phyloP scores from a whole-genome alignment of 2,797 vertebrate species.

The Pangasius mekongensis region DNA sequence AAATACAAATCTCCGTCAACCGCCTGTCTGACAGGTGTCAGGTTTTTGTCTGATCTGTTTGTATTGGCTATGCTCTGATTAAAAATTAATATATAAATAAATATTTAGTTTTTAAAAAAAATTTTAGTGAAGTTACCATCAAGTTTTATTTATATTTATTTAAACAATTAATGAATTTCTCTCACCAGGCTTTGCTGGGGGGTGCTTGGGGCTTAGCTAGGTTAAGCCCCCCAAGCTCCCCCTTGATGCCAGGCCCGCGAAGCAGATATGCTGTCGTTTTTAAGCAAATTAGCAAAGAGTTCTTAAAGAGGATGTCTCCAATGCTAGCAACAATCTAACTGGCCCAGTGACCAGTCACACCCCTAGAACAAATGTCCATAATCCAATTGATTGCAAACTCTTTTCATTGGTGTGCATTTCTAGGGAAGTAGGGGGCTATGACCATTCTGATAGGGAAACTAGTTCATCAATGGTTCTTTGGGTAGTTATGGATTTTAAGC shows the following conservation, averaged over 20 bases:
- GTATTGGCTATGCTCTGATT: too few species aligned
- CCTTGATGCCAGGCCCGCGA: background rate
- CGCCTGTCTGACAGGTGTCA: too few species aligned
- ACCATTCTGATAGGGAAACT: background rate
- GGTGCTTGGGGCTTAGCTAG: too few species aligned
- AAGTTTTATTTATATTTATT: too few species aligned
- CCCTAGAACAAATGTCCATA: background rate
- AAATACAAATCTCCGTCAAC: too few species aligned
- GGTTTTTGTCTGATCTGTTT: too few species aligned
- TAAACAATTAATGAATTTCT: too few species aligned
- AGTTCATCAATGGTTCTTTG: background rate
- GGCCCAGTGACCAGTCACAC: background rate
- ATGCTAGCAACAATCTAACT: background rate
- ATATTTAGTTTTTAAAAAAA: too few species aligned
- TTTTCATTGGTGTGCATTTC: background rate
- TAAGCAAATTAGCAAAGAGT: background rate
- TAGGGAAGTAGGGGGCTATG: background rate
- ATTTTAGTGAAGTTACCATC: too few species aligned
- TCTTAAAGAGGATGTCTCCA: background rate
- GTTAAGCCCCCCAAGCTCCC: too few species aligned
- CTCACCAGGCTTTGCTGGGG: too few species aligned
- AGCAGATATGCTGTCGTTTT: background rate
- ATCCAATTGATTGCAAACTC: background rate
- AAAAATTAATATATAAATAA: too few species aligned
- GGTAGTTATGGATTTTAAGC: background rate